Percentiles rank a stretch among this genome's conserved stretches.
phyloP scores from a whole-genome alignment of 2,888 invertebrate genomes.

The Pegoplata infirma region DNA sequence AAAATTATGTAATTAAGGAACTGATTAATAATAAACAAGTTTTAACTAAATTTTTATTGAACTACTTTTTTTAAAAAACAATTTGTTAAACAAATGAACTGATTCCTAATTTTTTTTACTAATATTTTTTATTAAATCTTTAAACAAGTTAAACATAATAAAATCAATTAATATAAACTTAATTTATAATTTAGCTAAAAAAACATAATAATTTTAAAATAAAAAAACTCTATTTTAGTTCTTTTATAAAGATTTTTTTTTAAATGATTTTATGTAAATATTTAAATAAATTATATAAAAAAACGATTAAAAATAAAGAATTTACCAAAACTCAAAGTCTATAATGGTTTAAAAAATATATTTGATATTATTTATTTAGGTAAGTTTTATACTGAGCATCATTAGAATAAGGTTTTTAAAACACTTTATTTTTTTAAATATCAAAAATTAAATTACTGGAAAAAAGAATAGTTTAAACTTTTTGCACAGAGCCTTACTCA shows the following conservation, averaged over 20 bases:
- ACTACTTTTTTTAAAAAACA: conserved; percentile 29
- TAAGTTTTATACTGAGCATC: background rate
- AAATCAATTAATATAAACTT: background rate
- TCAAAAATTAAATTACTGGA: too few relatives aligned
- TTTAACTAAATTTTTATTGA: conserved; percentile 39
- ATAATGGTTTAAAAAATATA: background rate
- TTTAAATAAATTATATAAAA: background rate
- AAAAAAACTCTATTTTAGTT: background rate
- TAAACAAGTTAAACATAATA: background rate
- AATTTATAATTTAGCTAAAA: background rate
- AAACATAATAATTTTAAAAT: background rate
- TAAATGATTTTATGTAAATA: background rate
- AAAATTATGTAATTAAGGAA: conserved; percentile 33
- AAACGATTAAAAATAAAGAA: background rate
- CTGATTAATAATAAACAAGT: conserved; percentile 17
- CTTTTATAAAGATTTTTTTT: background rate
- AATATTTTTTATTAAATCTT: background rate
- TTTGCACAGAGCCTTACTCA: too few relatives aligned
- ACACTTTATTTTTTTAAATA: background rate
- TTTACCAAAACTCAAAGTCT: background rate
- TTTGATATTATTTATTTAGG: background rate
- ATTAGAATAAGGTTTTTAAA: background rate
- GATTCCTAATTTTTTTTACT: background rate
- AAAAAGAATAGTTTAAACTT: too few relatives aligned
- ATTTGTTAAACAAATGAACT: background rate